Evolutionary conservation across 1,140 invertebrate genomes (phyloP), one percentile per base, ranked within the genome.

Genomic region (Drosophila orosa): DNA sequence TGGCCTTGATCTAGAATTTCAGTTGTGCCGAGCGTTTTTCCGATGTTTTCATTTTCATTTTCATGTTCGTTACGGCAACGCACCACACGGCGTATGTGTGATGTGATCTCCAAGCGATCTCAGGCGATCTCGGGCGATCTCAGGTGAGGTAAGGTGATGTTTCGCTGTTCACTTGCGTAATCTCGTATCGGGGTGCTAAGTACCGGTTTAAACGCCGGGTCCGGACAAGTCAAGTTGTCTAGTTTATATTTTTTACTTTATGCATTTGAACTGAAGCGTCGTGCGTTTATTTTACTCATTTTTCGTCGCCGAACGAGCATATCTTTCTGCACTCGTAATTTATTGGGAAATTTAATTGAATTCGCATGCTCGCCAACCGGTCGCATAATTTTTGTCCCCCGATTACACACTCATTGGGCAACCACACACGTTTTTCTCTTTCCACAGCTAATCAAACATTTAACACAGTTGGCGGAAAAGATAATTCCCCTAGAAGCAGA

Each of bases 1-100:
- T 86, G 82, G 82, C 82, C 82, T 86, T 86, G 82, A 86, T 86
- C 82, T 86, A 86, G 82, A 86, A 86, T 86, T 82, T 87, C 55
- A 77, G 24, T 47, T 55, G 22, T 72, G 59, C 40, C 50, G 25
- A 35, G 37, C 73, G 57, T 77, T 82, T 86, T 86, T 78, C 83
- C 78, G 65, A 86, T 75, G 79, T 78, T 84, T 86, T 82, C 82
- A 45, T 58, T 86, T 84, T 47, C 81, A 42, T 67, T 80, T 47
- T n/a, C 15, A 42, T 57, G 39, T 62, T 31, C 3, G 25, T 13
- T 62, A 12, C 24, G 22, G 22, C 25, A 24, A 9, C 39, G 77
- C 19, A 68, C 77, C 47, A 65, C 55, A 40, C 62, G 69, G 58
- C 75, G 79, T 78, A 63, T 82, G 63, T 62, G 75, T 57, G 72